A percentile compares a stretch with the other conserved stretches of the same genome.
Evolutionary conservation across 1,140 invertebrate species (phyloP).

Genomic region (Gonatopus flavifemur): DNA sequence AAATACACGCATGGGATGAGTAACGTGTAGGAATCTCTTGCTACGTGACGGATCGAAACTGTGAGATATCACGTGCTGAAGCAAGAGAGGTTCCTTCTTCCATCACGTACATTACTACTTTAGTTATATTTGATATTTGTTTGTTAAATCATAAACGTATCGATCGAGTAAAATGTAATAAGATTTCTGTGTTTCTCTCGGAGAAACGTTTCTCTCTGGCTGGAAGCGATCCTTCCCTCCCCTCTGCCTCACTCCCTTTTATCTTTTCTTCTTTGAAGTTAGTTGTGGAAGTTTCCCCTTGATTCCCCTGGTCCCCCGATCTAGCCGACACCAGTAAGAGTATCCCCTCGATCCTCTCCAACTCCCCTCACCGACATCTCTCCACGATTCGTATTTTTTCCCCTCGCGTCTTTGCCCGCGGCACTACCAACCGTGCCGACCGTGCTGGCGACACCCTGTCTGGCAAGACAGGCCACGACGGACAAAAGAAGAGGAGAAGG

Average conservation of each 20-base stretch:
- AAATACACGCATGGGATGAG: too few relatives aligned
- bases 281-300: conserved; percentile 3
- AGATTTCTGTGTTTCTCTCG: too few relatives aligned
- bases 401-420: conserved; percentile 62
- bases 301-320: not conserved
- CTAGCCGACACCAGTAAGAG: not conserved
- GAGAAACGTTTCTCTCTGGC: too few relatives aligned
- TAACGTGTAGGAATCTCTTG: too few relatives aligned
- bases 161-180: too few relatives aligned
- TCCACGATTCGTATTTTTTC: conserved; percentile 20
- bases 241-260: conserved; percentile 3
- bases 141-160: too few relatives aligned
- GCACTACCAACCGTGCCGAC: conserved; percentile 70
- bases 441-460: conserved; percentile 85
- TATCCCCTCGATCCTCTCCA: conserved; percentile 11
- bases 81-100: too few relatives aligned
- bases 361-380: conserved; percentile 20
- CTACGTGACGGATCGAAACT: too few relatives aligned
- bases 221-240: conserved; percentile 17
- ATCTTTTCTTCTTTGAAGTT: too few relatives aligned
- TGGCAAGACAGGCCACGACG: conserved; percentile 69
- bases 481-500: conserved; percentile 54
- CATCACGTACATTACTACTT: too few relatives aligned
- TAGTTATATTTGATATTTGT: too few relatives aligned
- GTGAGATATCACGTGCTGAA: too few relatives aligned